phyloP scores from a whole-genome alignment of 2,888 invertebrate genomes.

The Steinernema scapterisci region DNA sequence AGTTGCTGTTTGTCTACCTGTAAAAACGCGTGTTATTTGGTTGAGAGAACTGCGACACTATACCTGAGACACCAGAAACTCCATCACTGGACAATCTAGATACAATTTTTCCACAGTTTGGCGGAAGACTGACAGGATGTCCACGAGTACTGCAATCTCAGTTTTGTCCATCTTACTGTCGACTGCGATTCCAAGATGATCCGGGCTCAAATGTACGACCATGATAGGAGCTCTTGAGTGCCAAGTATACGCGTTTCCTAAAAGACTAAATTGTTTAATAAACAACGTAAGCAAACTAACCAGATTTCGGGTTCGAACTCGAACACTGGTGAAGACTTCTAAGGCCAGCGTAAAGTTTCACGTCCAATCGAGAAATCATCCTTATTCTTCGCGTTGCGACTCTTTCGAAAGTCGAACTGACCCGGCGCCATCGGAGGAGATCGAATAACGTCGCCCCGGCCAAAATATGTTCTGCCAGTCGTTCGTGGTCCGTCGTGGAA shows the following conservation, averaged over 20 bases:
- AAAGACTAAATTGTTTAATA: slow-evolving; percentile 12
- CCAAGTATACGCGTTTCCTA: slow-evolving; percentile 49
- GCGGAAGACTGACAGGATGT: slow-evolving; percentile 50
- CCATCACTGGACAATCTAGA: slow-evolving; percentile 57
- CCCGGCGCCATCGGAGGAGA: slow-evolving; percentile 54
- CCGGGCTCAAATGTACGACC: slow-evolving; percentile 49
- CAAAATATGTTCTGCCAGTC: slow-evolving; percentile 45
- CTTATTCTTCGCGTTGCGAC: slow-evolving; percentile 47
- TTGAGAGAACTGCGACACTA: background rate
- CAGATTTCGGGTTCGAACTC: background rate
- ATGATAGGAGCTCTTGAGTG: slow-evolving; percentile 53
- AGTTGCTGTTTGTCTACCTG: slow-evolving; percentile 56
- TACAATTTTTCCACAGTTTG: slow-evolving; percentile 47
- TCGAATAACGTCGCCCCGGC: slow-evolving; percentile 49
- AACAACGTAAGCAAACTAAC: background rate
- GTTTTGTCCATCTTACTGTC: slow-evolving; percentile 50
- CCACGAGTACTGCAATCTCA: slow-evolving; percentile 47
- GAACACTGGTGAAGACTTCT: background rate
- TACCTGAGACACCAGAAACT: slow-evolving; percentile 55
- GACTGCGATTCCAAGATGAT: slow-evolving; percentile 53
- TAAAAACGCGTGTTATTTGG: slow-evolving; percentile 11
- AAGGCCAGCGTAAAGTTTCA: slow-evolving; percentile 56
- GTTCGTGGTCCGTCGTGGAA: slow-evolving; percentile 35
- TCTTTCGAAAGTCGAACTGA: slow-evolving; percentile 49
- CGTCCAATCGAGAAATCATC: slow-evolving; percentile 50